These are phyloP conservation scores for Brachystomella parvula DNA, from an alignment of 1,140 invertebrate genomes.

Conservation along the genomic window DNA sequence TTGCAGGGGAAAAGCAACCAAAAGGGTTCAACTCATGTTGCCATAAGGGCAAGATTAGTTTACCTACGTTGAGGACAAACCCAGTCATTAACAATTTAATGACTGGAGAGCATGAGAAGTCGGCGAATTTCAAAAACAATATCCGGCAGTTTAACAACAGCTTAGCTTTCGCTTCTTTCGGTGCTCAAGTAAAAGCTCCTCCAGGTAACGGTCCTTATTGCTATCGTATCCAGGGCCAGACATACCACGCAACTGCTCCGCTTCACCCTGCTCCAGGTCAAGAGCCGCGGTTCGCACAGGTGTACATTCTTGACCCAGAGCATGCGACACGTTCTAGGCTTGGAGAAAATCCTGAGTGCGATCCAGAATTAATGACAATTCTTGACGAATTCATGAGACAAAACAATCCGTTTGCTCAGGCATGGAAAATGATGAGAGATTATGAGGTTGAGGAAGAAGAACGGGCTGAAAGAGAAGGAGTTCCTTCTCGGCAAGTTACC, in stretches of 20 bases:
- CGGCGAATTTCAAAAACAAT: constrained; percentile 37
- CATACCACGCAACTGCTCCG: constrained; percentile 38
- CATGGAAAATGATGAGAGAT: constrained; percentile 37
- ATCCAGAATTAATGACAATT: constrained; percentile 5
- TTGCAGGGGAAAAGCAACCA: background rate
- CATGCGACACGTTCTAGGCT: constrained; percentile 15
- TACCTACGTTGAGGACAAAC: background rate
- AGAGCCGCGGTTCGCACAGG: constrained; percentile 33
- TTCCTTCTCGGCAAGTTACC: background rate
- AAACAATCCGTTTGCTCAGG: constrained; percentile 27
- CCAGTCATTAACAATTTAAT: background rate
- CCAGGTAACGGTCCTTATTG: constrained; percentile 29
- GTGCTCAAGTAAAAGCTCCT: constrained; percentile 20
- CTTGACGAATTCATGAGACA: background rate
- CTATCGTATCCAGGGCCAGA: constrained; percentile 41
- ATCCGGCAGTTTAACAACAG: constrained; percentile 39
- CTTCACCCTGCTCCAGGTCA: constrained; percentile 9
- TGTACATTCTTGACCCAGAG: constrained; percentile 34
- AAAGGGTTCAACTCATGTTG: constrained; percentile 9
- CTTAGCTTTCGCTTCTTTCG: constrained; percentile 40
- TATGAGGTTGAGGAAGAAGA: constrained; percentile 25
- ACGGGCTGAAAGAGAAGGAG: constrained; percentile 13
- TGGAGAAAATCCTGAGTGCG: constrained; percentile 13
- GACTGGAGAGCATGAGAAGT: constrained; percentile 14
- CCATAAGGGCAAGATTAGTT: constrained; percentile 16